These are phyloP conservation scores for Leucoraja erinaceus DNA, from an alignment of 2,113 vertebrate genomes.

Conservation along the genomic window DNA sequence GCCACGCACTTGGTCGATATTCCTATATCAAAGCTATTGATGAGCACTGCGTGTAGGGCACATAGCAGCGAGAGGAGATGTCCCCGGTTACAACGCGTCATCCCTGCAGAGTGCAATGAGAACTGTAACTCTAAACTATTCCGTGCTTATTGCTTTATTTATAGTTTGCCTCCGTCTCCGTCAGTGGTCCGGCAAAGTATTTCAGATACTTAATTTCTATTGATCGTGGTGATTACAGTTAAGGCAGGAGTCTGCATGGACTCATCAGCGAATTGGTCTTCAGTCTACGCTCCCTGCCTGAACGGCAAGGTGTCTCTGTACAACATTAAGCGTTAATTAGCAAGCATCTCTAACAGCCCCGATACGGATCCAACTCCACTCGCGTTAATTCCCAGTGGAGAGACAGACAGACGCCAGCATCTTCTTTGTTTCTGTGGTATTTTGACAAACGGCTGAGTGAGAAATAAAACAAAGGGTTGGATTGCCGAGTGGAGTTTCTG, in stretches of 20 bases:
- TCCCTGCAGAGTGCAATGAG: conserved; percentile 6
- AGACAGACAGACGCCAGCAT: conserved; percentile 57
- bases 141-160: not conserved
- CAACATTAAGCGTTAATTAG: no score
- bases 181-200: not conserved
- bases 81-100: conserved; percentile 45
- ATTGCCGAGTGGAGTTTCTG: conserved; percentile 54
- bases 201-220: not conserved
- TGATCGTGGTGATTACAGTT: not conserved
- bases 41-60: conserved; percentile 34
- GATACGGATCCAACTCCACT: no score
- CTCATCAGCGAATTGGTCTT: not conserved
- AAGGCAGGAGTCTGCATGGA: not conserved
- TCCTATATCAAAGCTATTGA: conserved; percentile 64
- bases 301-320: not conserved
- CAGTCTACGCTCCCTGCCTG: not conserved
- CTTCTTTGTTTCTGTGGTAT: conserved; percentile 49
- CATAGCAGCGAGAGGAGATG: conserved; percentile 42
- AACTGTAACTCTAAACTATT: not conserved
- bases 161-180: not conserved
- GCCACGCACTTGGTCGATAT: conserved; percentile 75
- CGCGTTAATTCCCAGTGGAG: conserved; percentile 35
- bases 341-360: not conserved
- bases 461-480: conserved; percentile 48
- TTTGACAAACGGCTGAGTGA: conserved; percentile 49